A percentile compares a stretch with the other conserved stretches of the same genome.
Evolutionary conservation across 2,888 invertebrate species (phyloP).

Genomic region (Tanypteryx hageni): DNA sequence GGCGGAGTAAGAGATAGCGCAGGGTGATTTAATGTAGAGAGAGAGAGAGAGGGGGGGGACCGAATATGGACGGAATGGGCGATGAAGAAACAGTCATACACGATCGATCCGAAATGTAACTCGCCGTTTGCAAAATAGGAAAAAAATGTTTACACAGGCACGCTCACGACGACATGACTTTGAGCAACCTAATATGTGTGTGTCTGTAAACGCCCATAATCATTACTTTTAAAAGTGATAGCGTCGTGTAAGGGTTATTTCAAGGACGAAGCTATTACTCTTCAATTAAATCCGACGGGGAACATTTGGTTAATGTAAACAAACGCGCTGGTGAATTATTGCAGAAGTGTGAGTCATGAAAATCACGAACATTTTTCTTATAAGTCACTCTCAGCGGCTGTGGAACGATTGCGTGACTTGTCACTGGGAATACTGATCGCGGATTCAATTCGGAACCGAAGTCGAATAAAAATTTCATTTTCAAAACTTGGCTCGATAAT

Average conservation of each 20-base stretch:
- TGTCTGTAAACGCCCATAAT: no score
- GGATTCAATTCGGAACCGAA: conserved; percentile 3
- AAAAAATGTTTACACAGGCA: not conserved
- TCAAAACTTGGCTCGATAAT: no score
- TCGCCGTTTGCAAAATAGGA: not conserved
- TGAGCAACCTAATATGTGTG: no score
- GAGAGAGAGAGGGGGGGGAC: no score
- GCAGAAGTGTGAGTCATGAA: not conserved
- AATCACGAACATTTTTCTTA: conserved; percentile 14
- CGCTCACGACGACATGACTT: not conserved
- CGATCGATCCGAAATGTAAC: no score
- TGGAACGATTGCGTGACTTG: conserved; percentile 3
- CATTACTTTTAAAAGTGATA: not conserved
- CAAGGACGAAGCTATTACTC: not conserved
- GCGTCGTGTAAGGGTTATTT: not conserved
- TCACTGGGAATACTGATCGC: not conserved
- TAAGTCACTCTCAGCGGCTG: not conserved
- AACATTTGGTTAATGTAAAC: conserved; percentile 4
- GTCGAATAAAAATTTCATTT: no score
- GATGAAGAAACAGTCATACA: not conserved
- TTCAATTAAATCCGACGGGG: not conserved
- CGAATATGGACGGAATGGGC: not conserved
- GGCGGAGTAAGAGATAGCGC: not conserved
- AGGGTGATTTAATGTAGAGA: not conserved
- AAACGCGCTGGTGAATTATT: not conserved